Evolutionary conservation across 2,888 invertebrate genomes (phyloP), one percentile per base, ranked within the genome.

Genomic region (Mechanitis mazaeus): DNA sequence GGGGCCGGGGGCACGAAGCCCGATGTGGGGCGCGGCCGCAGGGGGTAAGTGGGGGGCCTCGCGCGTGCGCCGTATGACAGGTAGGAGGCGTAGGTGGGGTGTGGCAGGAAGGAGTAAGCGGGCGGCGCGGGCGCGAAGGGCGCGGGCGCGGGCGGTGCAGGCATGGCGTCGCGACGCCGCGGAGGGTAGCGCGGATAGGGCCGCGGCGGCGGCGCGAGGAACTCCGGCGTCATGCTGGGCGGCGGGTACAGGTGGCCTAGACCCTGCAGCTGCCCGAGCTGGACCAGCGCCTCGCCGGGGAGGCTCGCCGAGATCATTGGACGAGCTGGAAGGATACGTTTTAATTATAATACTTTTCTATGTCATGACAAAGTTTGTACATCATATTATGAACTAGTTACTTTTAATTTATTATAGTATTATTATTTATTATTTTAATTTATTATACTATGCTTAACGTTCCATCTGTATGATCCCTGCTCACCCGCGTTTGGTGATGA

Each of bases 301-400:
- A 91, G 90, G 79, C 91, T 89, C 83, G 93, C 93, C 80, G 93
- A 93, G 91, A 93, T 93, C 93, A 93, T 93, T 91, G 92, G 91
- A 83, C 75, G 84, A 75, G 85, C 92, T 92, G 91, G 6, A 81
- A 84, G 64, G 58, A 74, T 75, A 64, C 9, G 61, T n/a, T 31
- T 7, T 6, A 31, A 35, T 35, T 35, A 35, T 35, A 35, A 6
- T 35, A 35, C 3, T 35, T 6, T 35, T 35, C 35, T 35, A 35
- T 2, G 4, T 3, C 35, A 35, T 35, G 3, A 5, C 35, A 35
- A 3, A 35, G 1, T 35, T 5, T 6, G 2, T 35, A 35, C 35
- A 3, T 35, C 6, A 6, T 35, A 5, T 35, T 35, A 3, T 35
- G 3, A 35, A 35, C 6, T 35, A 42, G 9, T 1, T 42, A 42